Evolutionary conservation across 1,140 invertebrate species (phyloP).

Genomic region (Halictus rubicundus): DNA sequence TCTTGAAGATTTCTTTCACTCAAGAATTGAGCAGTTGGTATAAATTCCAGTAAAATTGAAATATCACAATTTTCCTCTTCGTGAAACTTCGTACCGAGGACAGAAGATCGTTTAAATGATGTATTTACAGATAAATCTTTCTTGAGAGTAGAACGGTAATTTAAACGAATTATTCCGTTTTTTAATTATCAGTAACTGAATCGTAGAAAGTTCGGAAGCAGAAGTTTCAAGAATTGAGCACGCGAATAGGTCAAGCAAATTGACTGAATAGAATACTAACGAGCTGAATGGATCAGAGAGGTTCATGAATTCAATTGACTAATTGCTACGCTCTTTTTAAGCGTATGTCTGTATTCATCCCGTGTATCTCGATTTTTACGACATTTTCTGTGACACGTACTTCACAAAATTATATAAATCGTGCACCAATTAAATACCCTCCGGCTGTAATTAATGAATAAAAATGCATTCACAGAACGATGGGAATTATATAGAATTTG

Average conservation of each 20-base stretch:
- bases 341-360: background rate
- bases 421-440: background rate
- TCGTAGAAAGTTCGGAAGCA: background rate
- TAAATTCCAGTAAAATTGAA: background rate
- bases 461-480: background rate
- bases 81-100: no score
- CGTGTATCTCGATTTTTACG: constrained; percentile 4
- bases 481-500: no score
- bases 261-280: constrained; percentile 40
- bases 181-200: constrained; percentile 4
- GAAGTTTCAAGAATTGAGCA: constrained; percentile 18
- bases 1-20: no score
- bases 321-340: constrained; percentile 23
- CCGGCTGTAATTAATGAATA: background rate
- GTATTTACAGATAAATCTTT: background rate
- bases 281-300: constrained; percentile 15
- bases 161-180: constrained; percentile 8
- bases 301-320: constrained; percentile 16
- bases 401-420: background rate
- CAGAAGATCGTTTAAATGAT: background rate
- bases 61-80: background rate
- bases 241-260: constrained; percentile 23
- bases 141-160: background rate
- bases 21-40: no score
- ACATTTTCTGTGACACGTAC: no score